phyloP scores from a whole-genome alignment of 2,888 invertebrate species.

The Orchestes rusci region DNA sequence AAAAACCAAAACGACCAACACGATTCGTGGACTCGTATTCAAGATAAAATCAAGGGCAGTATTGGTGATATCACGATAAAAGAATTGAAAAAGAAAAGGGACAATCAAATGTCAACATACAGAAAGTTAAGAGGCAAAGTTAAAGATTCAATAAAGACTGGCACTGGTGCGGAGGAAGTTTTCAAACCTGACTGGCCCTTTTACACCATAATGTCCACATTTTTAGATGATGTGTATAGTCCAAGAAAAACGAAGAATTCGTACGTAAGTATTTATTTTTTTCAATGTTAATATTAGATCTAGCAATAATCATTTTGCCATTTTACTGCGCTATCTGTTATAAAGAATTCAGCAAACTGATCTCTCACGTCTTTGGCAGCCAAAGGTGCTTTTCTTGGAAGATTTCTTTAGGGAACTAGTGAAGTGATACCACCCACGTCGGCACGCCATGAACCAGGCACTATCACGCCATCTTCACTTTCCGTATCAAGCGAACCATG shows the following conservation, averaged over 20 bases:
- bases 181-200: conserved; percentile 46
- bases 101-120: conserved; percentile 46
- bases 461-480: conserved; percentile 6
- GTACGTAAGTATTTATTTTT: conserved; percentile 8
- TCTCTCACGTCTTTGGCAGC: background rate
- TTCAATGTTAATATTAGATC: background rate
- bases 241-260: conserved; percentile 10
- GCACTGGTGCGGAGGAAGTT: background rate
- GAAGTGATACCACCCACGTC: background rate
- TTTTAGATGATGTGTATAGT: conserved; percentile 32
- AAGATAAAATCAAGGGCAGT: conserved; percentile 33
- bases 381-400: background rate
- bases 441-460: conserved; percentile 4
- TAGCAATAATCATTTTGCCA: background rate
- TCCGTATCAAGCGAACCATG: conserved; percentile 2
- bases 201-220: conserved; percentile 45
- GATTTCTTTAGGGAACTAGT: background rate
- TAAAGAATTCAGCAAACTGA: conserved; percentile 4
- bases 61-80: conserved; percentile 34
- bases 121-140: conserved; percentile 42
- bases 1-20: conserved; percentile 42
- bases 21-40: conserved; percentile 40
- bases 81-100: conserved; percentile 47
- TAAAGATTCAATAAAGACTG: conserved; percentile 28
- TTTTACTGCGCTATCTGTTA: conserved; percentile 2